Base-by-base conservation (phyloP, 1,140 invertebrate species). In the Procambarus virginalis region DNA sequence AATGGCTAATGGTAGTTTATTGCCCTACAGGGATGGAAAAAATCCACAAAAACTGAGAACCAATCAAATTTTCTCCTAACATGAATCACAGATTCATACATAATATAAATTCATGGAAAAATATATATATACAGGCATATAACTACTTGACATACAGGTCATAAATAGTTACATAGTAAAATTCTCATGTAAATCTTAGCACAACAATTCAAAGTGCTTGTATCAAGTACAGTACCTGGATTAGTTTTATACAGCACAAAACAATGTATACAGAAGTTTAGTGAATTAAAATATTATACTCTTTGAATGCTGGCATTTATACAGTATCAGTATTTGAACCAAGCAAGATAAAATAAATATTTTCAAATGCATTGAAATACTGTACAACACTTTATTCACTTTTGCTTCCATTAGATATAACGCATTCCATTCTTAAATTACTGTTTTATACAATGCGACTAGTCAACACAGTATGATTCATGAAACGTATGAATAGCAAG, bases 381-480 rank as follows among this genome's bases (percentile, higher is more conserved):
- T 34, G 34, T 49, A 75, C 20, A 75, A n/a, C 22, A 17, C 22
- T 70, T 48, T n/a, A 20, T 34, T 82, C 80, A 84, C 46, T 75
- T 84, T 49, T 75, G 48, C 76, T 75, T 51, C 51, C 48, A 46
- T 84, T 20, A 51, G 45, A 34, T 75, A 45, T 87, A 48, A 79
- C 64, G 49, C 58, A 55, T 87, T 22, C 49, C 84, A 49, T 68
- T 80, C 58, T 70, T 70, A 64, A 87, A 87, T 58, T 64, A 77
- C 10, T 78, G 55, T 51, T 87, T 87, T 79, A 87, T 87, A 87
- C 85, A 87, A 79, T 87, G 85, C 85, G 85, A 87, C 85, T 87
- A 87, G 85, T 87, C 51, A 68, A 80, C 48, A 87, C 78, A 86
- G 77, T 48, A 86, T 86, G 78, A 87, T 87, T 58, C 85, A 80